These are phyloP conservation scores for Pseudois nayaur DNA, from an alignment of 2,113 vertebrate genomes.

Conservation along the genomic window DNA sequence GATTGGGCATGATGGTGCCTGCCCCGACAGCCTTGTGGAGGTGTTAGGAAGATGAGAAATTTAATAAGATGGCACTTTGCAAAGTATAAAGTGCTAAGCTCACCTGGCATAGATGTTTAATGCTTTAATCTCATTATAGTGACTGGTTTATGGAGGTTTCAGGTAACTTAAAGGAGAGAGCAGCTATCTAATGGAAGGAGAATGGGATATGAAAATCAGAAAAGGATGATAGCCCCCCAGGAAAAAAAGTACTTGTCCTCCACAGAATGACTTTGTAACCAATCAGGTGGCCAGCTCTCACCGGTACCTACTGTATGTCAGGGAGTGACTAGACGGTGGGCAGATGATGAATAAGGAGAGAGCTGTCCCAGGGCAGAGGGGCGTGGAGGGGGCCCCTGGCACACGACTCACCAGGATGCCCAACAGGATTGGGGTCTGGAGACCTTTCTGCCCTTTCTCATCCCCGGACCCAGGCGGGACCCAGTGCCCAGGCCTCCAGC, in stretches of 20 bases:
- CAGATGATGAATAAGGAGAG: not conserved
- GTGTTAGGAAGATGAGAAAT: not conserved
- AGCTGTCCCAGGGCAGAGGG: not conserved
- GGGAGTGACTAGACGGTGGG: not conserved
- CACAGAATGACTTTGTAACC: not conserved
- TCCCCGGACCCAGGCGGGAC: not conserved
- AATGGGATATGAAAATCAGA: not conserved
- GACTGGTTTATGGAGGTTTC: not conserved
- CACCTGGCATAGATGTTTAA: not conserved
- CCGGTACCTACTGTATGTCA: not conserved
- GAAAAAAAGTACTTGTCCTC: not conserved
- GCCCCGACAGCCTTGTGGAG: not conserved
- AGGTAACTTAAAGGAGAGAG: not conserved
- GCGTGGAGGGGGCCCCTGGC: too few relatives aligned
- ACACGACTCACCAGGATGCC: not conserved
- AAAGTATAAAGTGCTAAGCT: not conserved
- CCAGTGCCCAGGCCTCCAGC: not conserved
- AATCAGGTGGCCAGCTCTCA: not conserved
- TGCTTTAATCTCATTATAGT: not conserved
- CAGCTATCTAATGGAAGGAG: not conserved
- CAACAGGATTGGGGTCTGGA: not conserved
- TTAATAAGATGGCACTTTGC: not conserved
- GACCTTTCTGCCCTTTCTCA: not conserved
- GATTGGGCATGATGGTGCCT: conserved; percentile 7
- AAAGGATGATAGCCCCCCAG: not conserved